Percentiles rank a stretch among this genome's conserved stretches.
Conservation (phyloP, 2,888 invertebrate species). For the Limulus polyphemus region DNA sequence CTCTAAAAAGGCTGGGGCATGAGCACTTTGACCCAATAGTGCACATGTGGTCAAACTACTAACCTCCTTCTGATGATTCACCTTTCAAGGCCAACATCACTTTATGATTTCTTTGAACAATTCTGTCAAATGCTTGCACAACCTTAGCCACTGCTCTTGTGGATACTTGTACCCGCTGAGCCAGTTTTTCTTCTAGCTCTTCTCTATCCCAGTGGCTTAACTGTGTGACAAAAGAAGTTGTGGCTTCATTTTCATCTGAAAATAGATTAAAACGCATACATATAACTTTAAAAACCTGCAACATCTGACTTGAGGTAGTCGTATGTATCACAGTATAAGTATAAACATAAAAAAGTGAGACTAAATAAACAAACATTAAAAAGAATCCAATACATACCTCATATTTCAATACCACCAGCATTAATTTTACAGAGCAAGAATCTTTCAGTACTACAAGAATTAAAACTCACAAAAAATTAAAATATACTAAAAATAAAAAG, state of each 20-base stretch:
- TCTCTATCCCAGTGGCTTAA: constrained; percentile 96
- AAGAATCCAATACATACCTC: no score
- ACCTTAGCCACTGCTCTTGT: constrained; percentile 93
- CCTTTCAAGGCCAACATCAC: constrained; percentile 77
- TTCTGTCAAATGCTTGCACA: constrained; percentile 86
- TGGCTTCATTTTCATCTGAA: constrained; percentile 86
- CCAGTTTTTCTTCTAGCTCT: constrained; percentile 83
- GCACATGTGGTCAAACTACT: constrained; percentile 4
- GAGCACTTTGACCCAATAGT: no score
- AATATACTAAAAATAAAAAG: no score
- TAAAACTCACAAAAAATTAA: no score
- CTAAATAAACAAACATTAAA: no score
- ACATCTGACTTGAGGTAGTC: no score
- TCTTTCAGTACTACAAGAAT: no score
- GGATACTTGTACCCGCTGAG: constrained; percentile 49
- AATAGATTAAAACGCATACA: constrained; percentile 22
- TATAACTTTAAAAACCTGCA: background rate
- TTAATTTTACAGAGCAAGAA: no score
- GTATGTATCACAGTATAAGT: no score
- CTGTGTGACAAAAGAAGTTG: constrained; percentile 88
- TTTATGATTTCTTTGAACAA: constrained; percentile 91
- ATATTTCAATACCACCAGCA: no score
- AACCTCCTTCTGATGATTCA: constrained; percentile 42
- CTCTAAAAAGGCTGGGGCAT: no score
- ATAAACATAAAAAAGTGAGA: no score